Percentiles rank a stretch among this genome's conserved stretches.
phyloP scores from a whole-genome alignment of 2,888 invertebrate genomes.

The Drosophila aldrichi region DNA sequence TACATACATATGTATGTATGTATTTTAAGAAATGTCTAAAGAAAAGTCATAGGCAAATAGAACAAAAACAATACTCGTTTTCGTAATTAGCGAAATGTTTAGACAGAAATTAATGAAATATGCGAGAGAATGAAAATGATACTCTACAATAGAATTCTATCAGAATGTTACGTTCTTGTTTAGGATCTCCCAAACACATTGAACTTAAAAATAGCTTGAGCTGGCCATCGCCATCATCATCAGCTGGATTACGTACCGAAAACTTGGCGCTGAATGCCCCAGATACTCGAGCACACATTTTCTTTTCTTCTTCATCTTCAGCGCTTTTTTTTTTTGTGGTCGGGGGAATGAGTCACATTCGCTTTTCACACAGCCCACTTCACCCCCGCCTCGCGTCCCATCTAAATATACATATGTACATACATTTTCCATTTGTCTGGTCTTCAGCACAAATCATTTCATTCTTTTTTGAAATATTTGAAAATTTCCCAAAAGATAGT shows the following conservation, averaged over 20 bases:
- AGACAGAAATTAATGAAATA: background rate
- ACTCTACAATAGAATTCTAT: background rate
- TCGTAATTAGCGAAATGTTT: background rate
- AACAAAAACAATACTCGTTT: background rate
- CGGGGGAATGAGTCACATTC: constrained; percentile 46
- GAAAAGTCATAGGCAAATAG: background rate
- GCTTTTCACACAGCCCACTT: background rate
- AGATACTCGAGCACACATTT: constrained; percentile 50
- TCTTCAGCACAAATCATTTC: constrained; percentile 21
- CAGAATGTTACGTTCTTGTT: constrained; percentile 13
- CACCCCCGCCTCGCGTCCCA: background rate
- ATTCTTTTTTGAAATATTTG: constrained; percentile 29
- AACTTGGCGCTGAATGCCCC: constrained; percentile 40
- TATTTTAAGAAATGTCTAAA: too few species aligned
- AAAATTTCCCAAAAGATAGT: constrained; percentile 25
- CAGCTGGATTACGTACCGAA: constrained; percentile 58
- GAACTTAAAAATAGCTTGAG: constrained; percentile 44
- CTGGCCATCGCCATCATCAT: constrained; percentile 11
- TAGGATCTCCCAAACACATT: constrained; percentile 31
- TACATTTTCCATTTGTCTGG: constrained; percentile 48
- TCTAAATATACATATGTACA: constrained; percentile 1
- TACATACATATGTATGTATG: too few species aligned
- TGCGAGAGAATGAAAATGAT: constrained; percentile 11
- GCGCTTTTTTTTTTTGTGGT: background rate
- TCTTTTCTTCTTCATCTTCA: constrained; percentile 3